phyloP scores from a whole-genome alignment of 2,888 invertebrate genomes.

The Molorchus minor region DNA sequence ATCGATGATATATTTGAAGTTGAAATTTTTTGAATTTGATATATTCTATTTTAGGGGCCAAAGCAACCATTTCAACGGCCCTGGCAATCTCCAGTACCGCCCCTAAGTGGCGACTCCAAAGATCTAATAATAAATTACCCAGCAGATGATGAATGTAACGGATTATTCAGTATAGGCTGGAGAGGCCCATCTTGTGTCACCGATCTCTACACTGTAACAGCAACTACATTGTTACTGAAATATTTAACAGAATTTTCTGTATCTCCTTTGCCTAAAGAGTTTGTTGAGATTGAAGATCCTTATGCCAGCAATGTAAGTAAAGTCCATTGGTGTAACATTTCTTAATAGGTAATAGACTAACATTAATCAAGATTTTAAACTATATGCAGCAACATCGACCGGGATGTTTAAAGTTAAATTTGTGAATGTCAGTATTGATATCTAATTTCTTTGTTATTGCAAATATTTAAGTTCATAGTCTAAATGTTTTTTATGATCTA shows the following conservation, averaged over 20 bases:
- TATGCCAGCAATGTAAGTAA: conserved; percentile 78
- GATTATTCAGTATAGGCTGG: conserved; percentile 81
- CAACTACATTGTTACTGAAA: conserved; percentile 75
- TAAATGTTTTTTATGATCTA: no score
- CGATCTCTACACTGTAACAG: conserved; percentile 70
- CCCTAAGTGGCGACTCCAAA: conserved; percentile 65
- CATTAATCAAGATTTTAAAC: no score
- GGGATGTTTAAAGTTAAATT: no score
- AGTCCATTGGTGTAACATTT: no score
- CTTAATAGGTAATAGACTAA: no score
- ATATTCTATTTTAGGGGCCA: conserved; percentile 59
- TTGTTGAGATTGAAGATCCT: conserved; percentile 85
- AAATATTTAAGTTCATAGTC: no score
- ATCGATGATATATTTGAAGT: no score
- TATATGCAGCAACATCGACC: no score
- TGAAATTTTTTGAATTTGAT: conserved; percentile 5
- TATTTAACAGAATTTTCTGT: conserved; percentile 89
- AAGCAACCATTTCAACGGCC: conserved; percentile 73
- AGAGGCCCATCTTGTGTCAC: conserved; percentile 75
- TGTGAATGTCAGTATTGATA: no score
- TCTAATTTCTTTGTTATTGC: no score
- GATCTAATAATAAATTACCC: conserved; percentile 75
- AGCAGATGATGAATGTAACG: conserved; percentile 85
- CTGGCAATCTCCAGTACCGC: conserved; percentile 79
- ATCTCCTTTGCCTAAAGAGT: conserved; percentile 82